Conservation (phyloP, 2,797 vertebrate species). For the Scarus forsteni region DNA sequence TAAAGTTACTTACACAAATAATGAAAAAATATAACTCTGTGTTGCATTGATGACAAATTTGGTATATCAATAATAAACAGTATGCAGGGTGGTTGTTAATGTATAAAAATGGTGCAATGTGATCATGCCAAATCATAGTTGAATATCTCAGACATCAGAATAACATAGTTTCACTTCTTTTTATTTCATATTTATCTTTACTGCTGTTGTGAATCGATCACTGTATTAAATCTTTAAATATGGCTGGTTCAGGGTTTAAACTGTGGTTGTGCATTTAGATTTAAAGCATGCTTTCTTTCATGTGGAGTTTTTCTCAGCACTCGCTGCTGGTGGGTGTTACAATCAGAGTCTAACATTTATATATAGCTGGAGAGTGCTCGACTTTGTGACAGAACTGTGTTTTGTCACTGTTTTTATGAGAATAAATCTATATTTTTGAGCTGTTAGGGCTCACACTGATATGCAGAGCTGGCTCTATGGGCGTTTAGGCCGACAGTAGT, state of each 20-base stretch:
- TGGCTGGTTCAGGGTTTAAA: constrained; percentile 29
- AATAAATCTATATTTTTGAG: constrained; percentile 64
- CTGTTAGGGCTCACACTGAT: constrained; percentile 54
- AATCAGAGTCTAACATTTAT: constrained; percentile 69
- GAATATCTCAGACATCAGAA: constrained; percentile 21
- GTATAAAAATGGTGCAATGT: constrained; percentile 36
- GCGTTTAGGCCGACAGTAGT: constrained; percentile 55
- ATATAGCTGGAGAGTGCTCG: constrained; percentile 39
- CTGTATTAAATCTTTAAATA: constrained; percentile 27
- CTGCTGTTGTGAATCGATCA: constrained; percentile 38
- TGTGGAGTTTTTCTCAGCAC: constrained; percentile 56
- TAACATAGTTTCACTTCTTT: constrained; percentile 29
- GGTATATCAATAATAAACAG: constrained; percentile 6
- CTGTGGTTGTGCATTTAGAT: constrained; percentile 35
- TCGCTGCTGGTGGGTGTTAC: constrained; percentile 68
- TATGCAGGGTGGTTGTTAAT: constrained; percentile 22
- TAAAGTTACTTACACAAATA: too few species aligned
- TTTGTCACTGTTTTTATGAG: constrained; percentile 61
- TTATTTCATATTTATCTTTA: constrained; percentile 17
- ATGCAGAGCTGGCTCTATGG: constrained; percentile 81
- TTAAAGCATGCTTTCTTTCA: constrained; percentile 53
- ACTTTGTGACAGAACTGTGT: constrained; percentile 63
- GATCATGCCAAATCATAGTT: constrained; percentile 38
- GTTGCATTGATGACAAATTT: constrained; percentile 10
- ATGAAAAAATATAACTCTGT: too few species aligned